A percentile compares a stretch with the other conserved stretches of the same genome.
Evolutionary conservation across 2,113 vertebrate species (phyloP).

Genomic region (Laticauda colubrina): DNA sequence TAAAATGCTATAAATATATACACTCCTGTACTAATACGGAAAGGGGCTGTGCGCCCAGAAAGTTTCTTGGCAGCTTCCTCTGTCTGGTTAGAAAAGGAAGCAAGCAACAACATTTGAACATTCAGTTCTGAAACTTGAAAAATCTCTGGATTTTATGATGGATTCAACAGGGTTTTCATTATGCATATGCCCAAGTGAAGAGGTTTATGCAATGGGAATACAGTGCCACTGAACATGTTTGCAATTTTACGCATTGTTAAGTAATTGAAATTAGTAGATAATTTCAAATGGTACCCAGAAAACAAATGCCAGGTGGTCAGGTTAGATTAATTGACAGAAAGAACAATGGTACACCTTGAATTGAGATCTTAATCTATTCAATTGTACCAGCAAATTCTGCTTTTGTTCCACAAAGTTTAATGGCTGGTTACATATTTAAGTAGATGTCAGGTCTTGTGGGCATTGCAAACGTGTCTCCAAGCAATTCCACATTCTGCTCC

Average conservation of each 20-base stretch:
- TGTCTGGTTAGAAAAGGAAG: slow-evolving; percentile 80
- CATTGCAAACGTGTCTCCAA: not conserved
- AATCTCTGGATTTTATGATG: slow-evolving; percentile 74
- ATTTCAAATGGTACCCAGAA: slow-evolving; percentile 60
- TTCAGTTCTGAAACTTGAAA: slow-evolving; percentile 77
- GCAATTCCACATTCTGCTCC: not conserved
- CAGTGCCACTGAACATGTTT: slow-evolving; percentile 72
- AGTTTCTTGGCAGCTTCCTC: slow-evolving; percentile 71
- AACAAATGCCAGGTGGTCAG: slow-evolving; percentile 17
- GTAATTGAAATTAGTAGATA: slow-evolving; percentile 67
- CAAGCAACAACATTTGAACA: slow-evolving; percentile 77
- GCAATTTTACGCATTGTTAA: slow-evolving; percentile 72
- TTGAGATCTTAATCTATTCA: not conserved
- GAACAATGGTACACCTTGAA: not conserved
- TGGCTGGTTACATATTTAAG: slow-evolving; percentile 24
- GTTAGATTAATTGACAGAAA: slow-evolving; percentile 15
- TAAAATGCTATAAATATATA: slow-evolving; percentile 48
- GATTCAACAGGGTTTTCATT: slow-evolving; percentile 80
- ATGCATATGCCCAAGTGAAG: slow-evolving; percentile 73
- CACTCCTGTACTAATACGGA: slow-evolving; percentile 56
- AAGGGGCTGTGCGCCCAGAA: slow-evolving; percentile 71
- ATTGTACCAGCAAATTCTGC: not conserved
- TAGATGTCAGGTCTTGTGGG: not conserved
- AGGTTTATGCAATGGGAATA: slow-evolving; percentile 73
- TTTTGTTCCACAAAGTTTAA: slow-evolving; percentile 9